phyloP scores from a whole-genome alignment of 2,113 vertebrate species.

The Noturus placidus region DNA sequence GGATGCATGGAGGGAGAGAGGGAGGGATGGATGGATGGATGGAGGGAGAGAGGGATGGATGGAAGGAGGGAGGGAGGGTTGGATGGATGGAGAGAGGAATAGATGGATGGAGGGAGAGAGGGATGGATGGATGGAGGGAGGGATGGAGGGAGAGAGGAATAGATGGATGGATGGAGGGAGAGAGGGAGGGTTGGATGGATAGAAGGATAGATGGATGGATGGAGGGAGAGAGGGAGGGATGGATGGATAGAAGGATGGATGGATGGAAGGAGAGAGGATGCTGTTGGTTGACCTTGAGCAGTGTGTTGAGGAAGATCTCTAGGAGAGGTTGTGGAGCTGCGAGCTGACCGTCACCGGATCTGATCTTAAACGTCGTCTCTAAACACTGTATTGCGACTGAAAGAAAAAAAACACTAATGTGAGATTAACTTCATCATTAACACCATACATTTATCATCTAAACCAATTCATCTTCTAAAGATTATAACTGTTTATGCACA shows the following conservation, averaged over 20 bases:
- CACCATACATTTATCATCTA: not conserved
- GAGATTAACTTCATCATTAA: conserved; percentile 16
- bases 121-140: too few relatives aligned
- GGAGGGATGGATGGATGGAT: too few relatives aligned
- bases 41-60: too few relatives aligned
- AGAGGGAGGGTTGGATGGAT: not conserved
- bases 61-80: too few relatives aligned
- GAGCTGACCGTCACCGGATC: conserved; percentile 85
- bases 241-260: not conserved
- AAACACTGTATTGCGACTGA: conserved; percentile 95
- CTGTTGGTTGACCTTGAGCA: conserved; percentile 79
- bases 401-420: conserved; percentile 9
- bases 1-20: too few relatives aligned
- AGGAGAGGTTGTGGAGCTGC: conserved; percentile 83
- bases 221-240: not conserved
- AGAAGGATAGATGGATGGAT: not conserved
- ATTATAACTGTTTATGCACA: not conserved
- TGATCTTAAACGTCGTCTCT: conserved; percentile 97
- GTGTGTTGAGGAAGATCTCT: conserved; percentile 88
- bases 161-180: not conserved
- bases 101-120: too few relatives aligned
- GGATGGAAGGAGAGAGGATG: too few relatives aligned
- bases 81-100: too few relatives aligned
- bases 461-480: not conserved
- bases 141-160: too few relatives aligned